phyloP scores from a whole-genome alignment of 2,888 invertebrate genomes.

The Taphrorychus bicolor region DNA sequence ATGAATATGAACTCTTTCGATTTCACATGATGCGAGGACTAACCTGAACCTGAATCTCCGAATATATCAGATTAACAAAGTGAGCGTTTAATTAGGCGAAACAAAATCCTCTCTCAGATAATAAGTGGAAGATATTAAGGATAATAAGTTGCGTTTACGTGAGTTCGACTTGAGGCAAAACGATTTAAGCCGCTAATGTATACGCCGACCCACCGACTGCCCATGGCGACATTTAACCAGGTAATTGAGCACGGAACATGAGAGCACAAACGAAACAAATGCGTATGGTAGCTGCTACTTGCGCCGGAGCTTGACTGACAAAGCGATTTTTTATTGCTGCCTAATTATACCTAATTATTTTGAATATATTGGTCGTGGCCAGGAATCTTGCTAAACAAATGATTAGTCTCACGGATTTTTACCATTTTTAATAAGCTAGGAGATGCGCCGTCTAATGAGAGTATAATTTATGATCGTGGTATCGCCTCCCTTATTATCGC shows the following conservation, averaged over 20 bases:
- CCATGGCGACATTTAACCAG: conserved; percentile 52
- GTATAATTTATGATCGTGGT: conserved; percentile 5
- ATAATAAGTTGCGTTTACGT: conserved; percentile 51
- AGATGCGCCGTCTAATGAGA: neutral
- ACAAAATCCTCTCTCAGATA: conserved; percentile 31
- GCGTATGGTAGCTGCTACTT: conserved; percentile 37
- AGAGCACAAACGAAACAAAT: conserved; percentile 39
- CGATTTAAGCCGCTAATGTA: conserved; percentile 49
- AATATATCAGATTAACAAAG: conserved; percentile 14
- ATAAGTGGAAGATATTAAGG: conserved; percentile 46
- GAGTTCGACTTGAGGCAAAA: conserved; percentile 50
- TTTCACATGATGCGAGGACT: no score
- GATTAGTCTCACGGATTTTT: conserved; percentile 11
- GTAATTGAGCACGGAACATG: conserved; percentile 46
- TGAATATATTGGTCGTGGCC: conserved; percentile 19
- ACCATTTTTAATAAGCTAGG: neutral
- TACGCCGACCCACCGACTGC: conserved; percentile 46
- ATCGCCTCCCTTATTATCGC: neutral
- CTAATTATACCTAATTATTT: conserved; percentile 37
- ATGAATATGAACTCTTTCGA: no score
- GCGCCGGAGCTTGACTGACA: conserved; percentile 34
- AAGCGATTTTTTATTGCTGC: conserved; percentile 38
- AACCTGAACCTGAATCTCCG: no score
- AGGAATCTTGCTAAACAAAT: conserved; percentile 15
- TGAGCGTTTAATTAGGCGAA: conserved; percentile 22